Base-by-base conservation (phyloP, 2,797 vertebrate genomes). In the Meda fulgida region DNA sequence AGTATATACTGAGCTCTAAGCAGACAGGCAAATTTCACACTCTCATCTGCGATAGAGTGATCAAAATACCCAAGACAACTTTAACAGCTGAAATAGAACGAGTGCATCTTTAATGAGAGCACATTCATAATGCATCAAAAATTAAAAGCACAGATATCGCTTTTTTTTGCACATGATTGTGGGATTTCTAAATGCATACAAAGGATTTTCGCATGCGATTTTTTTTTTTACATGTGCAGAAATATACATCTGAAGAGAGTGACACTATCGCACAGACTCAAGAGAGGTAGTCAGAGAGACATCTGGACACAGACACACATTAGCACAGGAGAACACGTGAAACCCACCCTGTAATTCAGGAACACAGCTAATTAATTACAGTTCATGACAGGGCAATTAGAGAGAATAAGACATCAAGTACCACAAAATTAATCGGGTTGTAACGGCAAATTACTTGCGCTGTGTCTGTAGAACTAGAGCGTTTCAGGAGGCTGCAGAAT, bases 351-450 rank as follows among this genome's bases (percentile, higher is more conserved):
- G 67, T 14, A 8, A 38, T 38, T 43, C 51, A 71, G 9, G 4
- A 60, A 71, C 38, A 34, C 40, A 1, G 70, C 31, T 71, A 51
- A 85, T 83, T 82, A 78, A 81, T 80, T 53, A 78, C 11, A 72
- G 34, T 78, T 78, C 75, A 43, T 60, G 71, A 76, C 60, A 34
- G 79, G 63, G 19, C 84, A 81, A 81, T 81, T 81, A 81, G 73
- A 71, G 66, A 81, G n/a, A 81, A 58, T 71, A 71, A 81, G 80
- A 81, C 67, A 81, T 81, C 80, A 81, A 9, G 31, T 53, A 23
- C 18, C 19, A 19, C 38, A 23, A 34, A 81, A 81, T 53, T 29
- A 81, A 81, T 81, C 29, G 11, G 9, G 18, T 81, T 71, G 36
- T 72, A 46, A 72, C 5, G 7, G 51, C 51, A 58, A 55, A 81